phyloP scores from a whole-genome alignment of 2,888 invertebrate species.

The Euclidia mi region DNA sequence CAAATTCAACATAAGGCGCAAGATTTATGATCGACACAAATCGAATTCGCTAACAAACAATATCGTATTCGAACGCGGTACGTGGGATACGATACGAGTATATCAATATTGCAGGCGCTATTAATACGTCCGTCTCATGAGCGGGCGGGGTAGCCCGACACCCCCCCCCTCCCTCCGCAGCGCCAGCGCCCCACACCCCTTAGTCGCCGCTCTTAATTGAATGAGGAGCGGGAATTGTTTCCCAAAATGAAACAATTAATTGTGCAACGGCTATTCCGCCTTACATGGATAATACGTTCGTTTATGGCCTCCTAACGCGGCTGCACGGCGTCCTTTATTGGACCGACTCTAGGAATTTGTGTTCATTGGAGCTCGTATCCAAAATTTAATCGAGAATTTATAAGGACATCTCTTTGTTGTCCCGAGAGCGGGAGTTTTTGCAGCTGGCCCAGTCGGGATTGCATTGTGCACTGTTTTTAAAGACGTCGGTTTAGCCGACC shows the following conservation, averaged over 20 bases:
- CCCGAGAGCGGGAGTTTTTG: conserved; percentile 75
- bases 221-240: conserved; percentile 91
- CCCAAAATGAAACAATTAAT: conserved; percentile 91
- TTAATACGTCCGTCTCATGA: conserved; percentile 90
- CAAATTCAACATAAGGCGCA: conserved; percentile 88
- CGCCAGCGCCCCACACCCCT: conserved; percentile 69
- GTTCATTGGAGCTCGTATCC: conserved; percentile 88
- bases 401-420: conserved; percentile 85
- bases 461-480: conserved; percentile 76
- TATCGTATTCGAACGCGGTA: conserved; percentile 87
- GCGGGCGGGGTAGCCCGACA: conserved; percentile 74
- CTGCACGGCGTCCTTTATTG: conserved; percentile 89
- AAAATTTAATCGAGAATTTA: conserved; percentile 89
- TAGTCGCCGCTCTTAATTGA: conserved; percentile 90
- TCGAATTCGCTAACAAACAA: conserved; percentile 90
- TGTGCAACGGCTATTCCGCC: conserved; percentile 90
- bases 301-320: conserved; percentile 90
- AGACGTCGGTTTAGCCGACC: conserved; percentile 69
- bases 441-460: conserved; percentile 77
- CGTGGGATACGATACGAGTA: conserved; percentile 87
- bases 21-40: conserved; percentile 90
- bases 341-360: conserved; percentile 89
- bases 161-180: too few species aligned
- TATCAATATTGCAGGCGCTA: conserved; percentile 90
- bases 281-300: conserved; percentile 90